Percentiles rank a stretch among this genome's conserved stretches.
phyloP scores from a whole-genome alignment of 2,113 vertebrate species.

The Sciurus niger region DNA sequence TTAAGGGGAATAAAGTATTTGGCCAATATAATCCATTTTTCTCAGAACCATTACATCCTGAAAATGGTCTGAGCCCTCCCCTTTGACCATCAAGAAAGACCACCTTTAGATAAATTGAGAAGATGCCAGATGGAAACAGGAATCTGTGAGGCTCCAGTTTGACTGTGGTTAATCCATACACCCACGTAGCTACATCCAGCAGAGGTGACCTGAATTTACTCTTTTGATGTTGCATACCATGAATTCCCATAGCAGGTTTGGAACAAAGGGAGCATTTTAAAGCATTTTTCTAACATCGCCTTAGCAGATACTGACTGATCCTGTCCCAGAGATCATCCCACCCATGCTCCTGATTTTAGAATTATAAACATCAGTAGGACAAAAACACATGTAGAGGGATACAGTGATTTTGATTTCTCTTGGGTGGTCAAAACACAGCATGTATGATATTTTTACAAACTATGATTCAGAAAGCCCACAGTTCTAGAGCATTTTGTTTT shows the following conservation, averaged over 20 bases:
- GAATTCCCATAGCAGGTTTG: constrained; percentile 65
- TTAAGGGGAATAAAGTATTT: not conserved
- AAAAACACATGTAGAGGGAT: not conserved
- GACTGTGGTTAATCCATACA: constrained; percentile 47
- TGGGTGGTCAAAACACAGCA: constrained; percentile 77
- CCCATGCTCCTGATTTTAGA: constrained; percentile 50
- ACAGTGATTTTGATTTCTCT: constrained; percentile 60
- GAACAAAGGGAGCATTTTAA: constrained; percentile 69
- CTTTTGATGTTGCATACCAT: constrained; percentile 70
- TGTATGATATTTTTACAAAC: constrained; percentile 69
- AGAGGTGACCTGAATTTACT: constrained; percentile 71
- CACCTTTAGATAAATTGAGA: not conserved
- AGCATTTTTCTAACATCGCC: constrained; percentile 40
- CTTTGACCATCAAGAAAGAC: not conserved
- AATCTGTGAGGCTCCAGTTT: not conserved
- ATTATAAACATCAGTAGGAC: constrained; percentile 59
- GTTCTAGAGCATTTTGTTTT: constrained; percentile 76
- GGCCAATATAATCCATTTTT: constrained; percentile 17
- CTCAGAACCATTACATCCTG: not conserved
- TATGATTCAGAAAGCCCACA: constrained; percentile 62
- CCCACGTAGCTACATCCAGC: constrained; percentile 53
- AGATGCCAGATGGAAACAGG: constrained; percentile 25
- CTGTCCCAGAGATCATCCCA: constrained; percentile 4
- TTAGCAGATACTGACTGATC: constrained; percentile 20
- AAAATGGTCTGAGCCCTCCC: not conserved